Evolutionary conservation across 2,113 vertebrate genomes (phyloP).

Genomic region (Dipodomys ordii): DNA sequence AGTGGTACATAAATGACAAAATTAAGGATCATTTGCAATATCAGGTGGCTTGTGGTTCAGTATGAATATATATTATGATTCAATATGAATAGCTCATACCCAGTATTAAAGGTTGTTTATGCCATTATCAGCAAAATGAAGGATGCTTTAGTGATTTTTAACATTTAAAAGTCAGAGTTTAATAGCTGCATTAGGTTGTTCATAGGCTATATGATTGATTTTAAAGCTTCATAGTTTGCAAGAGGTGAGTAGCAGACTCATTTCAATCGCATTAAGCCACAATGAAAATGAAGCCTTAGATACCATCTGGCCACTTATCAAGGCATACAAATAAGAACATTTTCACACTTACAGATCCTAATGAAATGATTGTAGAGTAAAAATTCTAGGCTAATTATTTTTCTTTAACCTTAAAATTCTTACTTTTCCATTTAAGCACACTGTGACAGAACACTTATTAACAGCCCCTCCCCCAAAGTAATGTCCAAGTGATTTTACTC

Average conservation of each 20-base stretch:
- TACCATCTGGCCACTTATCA: conserved; percentile 42
- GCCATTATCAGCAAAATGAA: conserved; percentile 60
- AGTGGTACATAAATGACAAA: conserved; percentile 49
- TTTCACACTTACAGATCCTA: conserved; percentile 32
- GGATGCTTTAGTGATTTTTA: conserved; percentile 55
- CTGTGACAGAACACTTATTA: neutral
- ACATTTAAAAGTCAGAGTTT: conserved; percentile 63
- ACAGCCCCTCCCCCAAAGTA: neutral
- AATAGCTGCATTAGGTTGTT: conserved; percentile 31
- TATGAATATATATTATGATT: conserved; percentile 68
- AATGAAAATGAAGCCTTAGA: conserved; percentile 50
- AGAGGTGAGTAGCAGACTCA: conserved; percentile 50
- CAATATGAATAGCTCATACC: conserved; percentile 61
- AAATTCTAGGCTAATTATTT: conserved; percentile 34
- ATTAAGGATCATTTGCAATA: conserved; percentile 58
- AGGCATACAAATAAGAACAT: conserved; percentile 54
- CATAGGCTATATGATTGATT: conserved; percentile 56
- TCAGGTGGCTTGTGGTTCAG: conserved; percentile 42
- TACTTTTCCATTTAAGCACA: neutral
- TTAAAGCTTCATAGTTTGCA: conserved; percentile 52
- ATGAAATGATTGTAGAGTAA: neutral
- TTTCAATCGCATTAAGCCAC: conserved; percentile 59
- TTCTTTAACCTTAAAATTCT: neutral
- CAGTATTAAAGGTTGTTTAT: conserved; percentile 47
- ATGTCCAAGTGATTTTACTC: neutral